Percentiles rank a stretch among this genome's conserved stretches.
Evolutionary conservation across 2,888 invertebrate genomes (phyloP).

Genomic region (Entomobrya multifasciata): DNA sequence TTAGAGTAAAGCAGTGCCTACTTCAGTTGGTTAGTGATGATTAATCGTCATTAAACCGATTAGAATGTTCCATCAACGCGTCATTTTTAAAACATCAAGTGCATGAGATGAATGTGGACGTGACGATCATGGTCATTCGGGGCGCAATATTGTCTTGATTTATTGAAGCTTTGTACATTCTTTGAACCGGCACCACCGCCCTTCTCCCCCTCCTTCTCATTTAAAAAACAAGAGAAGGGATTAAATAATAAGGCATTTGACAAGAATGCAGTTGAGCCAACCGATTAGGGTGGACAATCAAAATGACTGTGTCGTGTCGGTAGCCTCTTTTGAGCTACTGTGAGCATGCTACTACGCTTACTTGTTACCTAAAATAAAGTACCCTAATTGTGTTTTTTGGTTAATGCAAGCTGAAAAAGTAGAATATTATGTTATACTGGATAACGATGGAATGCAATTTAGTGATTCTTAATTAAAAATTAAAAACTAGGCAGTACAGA

Average conservation of each 20-base stretch:
- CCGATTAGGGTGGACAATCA: background rate
- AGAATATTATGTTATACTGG: background rate
- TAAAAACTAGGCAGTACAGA: slow-evolving; percentile 18
- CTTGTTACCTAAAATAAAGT: slow-evolving; percentile 17
- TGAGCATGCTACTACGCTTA: slow-evolving; percentile 42
- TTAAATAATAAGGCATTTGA: background rate
- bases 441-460: slow-evolving; percentile 20
- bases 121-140: slow-evolving; percentile 39
- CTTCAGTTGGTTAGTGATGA: background rate
- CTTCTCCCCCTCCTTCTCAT: slow-evolving; percentile 15
- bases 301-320: slow-evolving; percentile 15
- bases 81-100: slow-evolving; percentile 42
- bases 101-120: too few species aligned
- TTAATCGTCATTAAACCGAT: background rate
- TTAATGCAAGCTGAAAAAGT: too few species aligned
- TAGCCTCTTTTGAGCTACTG: slow-evolving; percentile 35
- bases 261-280: background rate
- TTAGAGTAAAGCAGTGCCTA: slow-evolving; percentile 4
- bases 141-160: slow-evolving; percentile 42
- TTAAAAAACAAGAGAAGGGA: slow-evolving; percentile 26
- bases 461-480: slow-evolving; percentile 11
- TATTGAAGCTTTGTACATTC: slow-evolving; percentile 52
- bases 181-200: background rate
- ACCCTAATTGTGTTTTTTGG: too few species aligned
- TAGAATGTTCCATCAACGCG: slow-evolving; percentile 1